Evolutionary conservation across 2,113 vertebrate species (phyloP).

Genomic region (Microtus pennsylvanicus): DNA sequence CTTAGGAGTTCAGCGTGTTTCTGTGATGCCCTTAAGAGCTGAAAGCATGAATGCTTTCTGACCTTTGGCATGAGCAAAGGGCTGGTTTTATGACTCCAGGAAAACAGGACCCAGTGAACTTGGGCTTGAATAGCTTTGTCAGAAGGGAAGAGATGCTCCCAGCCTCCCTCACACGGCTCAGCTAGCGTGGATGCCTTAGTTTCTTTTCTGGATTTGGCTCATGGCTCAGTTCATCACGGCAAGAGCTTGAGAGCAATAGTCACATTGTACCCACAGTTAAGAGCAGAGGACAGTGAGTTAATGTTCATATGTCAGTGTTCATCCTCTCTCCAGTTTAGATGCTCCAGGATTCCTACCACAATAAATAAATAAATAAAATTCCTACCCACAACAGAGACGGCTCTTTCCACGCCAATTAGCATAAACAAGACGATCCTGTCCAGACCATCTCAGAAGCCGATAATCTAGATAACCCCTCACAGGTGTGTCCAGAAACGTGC

Average conservation of each 20-base stretch:
- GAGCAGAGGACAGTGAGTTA: too few relatives aligned
- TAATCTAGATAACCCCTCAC: not conserved
- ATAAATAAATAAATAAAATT: too few relatives aligned
- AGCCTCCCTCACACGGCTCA: not conserved
- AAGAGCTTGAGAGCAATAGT: too few relatives aligned
- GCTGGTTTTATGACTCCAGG: not conserved
- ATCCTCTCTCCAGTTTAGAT: not conserved
- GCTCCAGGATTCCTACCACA: not conserved
- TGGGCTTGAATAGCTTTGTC: not conserved
- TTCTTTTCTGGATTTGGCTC: not conserved
- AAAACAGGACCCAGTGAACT: not conserved
- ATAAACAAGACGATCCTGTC: not conserved
- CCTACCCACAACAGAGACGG: not conserved
- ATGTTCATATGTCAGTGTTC: too few relatives aligned
- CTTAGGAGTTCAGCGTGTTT: not conserved
- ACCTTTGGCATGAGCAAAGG: not conserved
- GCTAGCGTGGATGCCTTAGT: not conserved
- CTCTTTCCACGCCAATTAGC: not conserved
- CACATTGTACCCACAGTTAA: not conserved
- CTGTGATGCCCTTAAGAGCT: not conserved
- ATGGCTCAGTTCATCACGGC: not conserved
- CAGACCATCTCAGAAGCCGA: not conserved
- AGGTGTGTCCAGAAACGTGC: not conserved
- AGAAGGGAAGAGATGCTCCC: not conserved
- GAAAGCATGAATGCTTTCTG: not conserved